A percentile compares a stretch with the other conserved stretches of the same genome.
These are phyloP conservation scores for Nesidiocoris tenuis DNA, from an alignment of 2,888 invertebrate species.

Conservation along the genomic window DNA sequence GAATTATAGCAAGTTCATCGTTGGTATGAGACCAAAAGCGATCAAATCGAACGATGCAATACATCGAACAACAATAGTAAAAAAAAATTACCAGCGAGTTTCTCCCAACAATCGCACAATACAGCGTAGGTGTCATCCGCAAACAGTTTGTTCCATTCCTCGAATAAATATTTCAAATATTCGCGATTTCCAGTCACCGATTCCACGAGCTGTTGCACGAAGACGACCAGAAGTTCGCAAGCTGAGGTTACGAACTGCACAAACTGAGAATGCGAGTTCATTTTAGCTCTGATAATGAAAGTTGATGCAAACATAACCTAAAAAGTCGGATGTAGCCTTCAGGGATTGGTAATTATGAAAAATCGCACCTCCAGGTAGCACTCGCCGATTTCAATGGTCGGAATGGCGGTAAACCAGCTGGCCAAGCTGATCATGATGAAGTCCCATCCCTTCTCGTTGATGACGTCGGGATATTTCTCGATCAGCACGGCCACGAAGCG, in stretches of 20 bases:
- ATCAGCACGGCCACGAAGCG: constrained; percentile 54
- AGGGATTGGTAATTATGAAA: no score
- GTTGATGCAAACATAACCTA: no score
- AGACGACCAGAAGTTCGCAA: constrained; percentile 58
- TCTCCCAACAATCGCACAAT: constrained; percentile 60
- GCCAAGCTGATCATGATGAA: constrained; percentile 69
- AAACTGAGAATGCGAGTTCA: constrained; percentile 29
- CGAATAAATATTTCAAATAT: constrained; percentile 52
- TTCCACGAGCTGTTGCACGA: constrained; percentile 52
- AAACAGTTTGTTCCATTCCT: constrained; percentile 78
- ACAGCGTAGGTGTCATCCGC: constrained; percentile 62
- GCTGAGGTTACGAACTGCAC: constrained; percentile 50
- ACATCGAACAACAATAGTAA: no score
- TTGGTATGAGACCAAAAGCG: no score
- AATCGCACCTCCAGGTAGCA: constrained; percentile 9
- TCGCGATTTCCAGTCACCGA: not conserved
- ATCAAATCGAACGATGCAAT: no score
- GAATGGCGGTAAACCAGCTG: constrained; percentile 64
- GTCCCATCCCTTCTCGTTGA: constrained; percentile 67
- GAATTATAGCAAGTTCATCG: no score
- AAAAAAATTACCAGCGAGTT: constrained; percentile 56
- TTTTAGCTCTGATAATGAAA: no score
- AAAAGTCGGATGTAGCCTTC: no score
- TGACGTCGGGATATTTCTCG: constrained; percentile 52
- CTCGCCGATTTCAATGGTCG: constrained; percentile 21